These are phyloP conservation scores for Leistus spinibarbis DNA, from an alignment of 2,888 invertebrate genomes.

Conservation along the genomic window DNA sequence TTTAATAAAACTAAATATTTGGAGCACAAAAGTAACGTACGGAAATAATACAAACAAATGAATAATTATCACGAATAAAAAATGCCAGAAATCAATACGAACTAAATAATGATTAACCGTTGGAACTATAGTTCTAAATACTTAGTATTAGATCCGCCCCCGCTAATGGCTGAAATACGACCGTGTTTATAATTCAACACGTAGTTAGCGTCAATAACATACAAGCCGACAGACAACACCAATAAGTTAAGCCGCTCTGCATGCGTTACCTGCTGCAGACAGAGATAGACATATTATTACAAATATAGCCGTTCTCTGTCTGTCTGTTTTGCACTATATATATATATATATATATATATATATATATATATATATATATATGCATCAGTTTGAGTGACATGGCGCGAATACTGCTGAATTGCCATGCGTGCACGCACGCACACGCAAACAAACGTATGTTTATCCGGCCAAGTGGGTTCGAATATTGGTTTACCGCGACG, in stretches of 20 bases:
- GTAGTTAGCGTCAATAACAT: conserved; percentile 36
- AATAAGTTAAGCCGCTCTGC: conserved; percentile 18
- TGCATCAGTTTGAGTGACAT: no score
- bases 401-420: no score
- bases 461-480: no score
- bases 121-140: neutral
- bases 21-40: no score
- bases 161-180: conserved; percentile 35
- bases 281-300: neutral
- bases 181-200: conserved; percentile 37
- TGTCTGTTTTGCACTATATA: neutral
- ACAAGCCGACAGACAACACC: conserved; percentile 22
- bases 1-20: no score
- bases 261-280: neutral
- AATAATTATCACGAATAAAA: neutral
- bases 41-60: neutral
- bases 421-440: no score
- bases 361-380: no score
- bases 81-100: neutral
- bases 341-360: no score
- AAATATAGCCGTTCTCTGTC: neutral
- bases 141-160: neutral
- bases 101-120: no score
- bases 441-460: no score
- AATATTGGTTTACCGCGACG: no score